Base-by-base conservation (phyloP, 2,888 invertebrate species). In the Dorcus hopei region DNA sequence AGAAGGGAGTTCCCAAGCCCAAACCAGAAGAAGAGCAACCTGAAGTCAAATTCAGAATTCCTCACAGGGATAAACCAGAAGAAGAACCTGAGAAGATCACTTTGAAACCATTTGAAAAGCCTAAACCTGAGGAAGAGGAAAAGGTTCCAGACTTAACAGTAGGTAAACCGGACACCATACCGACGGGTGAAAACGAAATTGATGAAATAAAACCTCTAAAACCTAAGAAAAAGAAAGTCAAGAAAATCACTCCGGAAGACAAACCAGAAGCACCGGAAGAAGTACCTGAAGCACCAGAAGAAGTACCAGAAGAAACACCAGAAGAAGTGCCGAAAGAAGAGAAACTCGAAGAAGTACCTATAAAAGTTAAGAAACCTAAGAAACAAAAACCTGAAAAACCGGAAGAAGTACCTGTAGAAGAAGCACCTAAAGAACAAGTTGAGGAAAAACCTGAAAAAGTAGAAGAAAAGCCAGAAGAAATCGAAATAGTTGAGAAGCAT, bases 21-120 rank as follows among this genome's bases (percentile, higher is more conserved):
- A 67, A 71, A n/a, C 77, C 79, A 63, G 77, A 80, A 40, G 76
- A 77, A 49, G 76, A 79, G 63, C 74, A 75, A 61, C 75, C 78
- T 2, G 80, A 80, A 58, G 70, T 79, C 8, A 80, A 79, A 63
- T 78, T 79, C 33, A 69, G 72, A 68, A 64, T 69, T 59, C 56
- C 70, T 50, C 54, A 71, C 58, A 68, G 65, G 62, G 67, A 68
- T 53, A 75, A 75, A 61, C 74, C 73, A 52, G 72, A 72, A 59
- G 74, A 65, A 39, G 67, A 68, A 55, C 63, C 62, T 60, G 71
- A 71, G 57, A 64, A 70, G 52, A 69, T 71, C 16, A 63, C 19
- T 61, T 62, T 59, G 54, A 66, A 54, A 43, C 60, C 61, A 16
- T 76, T 75, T 2, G 74, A 75, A 41, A 72, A 80, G 63, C 70